A percentile compares a stretch with the other conserved stretches of the same genome.
These are phyloP conservation scores for Nansenia antarctica DNA, from an alignment of 2,113 vertebrate species.

Conservation along the genomic window DNA sequence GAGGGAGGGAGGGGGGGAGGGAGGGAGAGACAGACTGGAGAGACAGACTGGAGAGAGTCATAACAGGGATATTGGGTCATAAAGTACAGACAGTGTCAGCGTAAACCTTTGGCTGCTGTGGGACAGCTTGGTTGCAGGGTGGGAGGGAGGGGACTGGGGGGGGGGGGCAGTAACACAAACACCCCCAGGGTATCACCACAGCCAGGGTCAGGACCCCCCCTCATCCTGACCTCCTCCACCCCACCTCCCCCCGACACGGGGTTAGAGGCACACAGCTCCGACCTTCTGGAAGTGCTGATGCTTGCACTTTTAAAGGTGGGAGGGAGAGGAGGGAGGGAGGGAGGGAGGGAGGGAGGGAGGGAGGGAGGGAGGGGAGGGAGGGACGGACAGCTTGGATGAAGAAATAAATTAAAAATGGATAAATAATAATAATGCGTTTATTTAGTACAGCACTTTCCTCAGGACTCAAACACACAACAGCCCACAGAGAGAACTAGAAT, in stretches of 20 bases:
- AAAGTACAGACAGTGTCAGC: conserved; percentile 33
- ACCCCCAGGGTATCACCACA: conserved; percentile 18
- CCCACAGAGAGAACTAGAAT: no score
- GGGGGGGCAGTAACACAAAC: not conserved
- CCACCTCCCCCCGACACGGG: not conserved
- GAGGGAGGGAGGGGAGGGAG: not conserved
- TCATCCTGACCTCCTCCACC: no score
- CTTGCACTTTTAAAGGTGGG: conserved; percentile 29
- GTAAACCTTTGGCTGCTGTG: not conserved
- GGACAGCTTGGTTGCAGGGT: conserved; percentile 25
- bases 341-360: conserved; percentile 16
- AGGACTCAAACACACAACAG: no score
- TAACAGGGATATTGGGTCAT: conserved; percentile 53
- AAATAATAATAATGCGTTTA: no score
- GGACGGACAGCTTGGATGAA: no score
- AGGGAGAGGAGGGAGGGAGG: conserved; percentile 13
- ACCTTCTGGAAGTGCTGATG: conserved; percentile 29
- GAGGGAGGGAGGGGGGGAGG: no score
- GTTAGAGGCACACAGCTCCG: not conserved
- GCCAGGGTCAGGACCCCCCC: not conserved
- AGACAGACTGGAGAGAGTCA: conserved; percentile 21
- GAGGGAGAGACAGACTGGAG: no score
- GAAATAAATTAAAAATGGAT: no score
- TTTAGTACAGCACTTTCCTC: no score
- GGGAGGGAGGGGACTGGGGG: no score